A percentile compares a stretch with the other conserved stretches of the same genome.
Evolutionary conservation across 1,140 invertebrate species (phyloP).

Genomic region (Lasioglossum albipes): DNA sequence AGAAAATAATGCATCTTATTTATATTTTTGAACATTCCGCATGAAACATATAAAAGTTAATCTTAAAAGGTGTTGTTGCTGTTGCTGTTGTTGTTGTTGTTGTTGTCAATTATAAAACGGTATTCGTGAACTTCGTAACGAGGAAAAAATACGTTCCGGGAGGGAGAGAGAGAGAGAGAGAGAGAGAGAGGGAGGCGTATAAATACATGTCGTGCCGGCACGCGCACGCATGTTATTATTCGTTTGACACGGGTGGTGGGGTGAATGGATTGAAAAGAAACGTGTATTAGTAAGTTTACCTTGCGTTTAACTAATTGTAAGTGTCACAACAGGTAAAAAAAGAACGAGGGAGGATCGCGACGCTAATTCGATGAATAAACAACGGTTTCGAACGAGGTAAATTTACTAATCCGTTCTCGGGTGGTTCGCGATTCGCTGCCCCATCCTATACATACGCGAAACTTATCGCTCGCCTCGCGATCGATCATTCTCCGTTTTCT

Average conservation of each 20-base stretch:
- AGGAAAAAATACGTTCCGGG: slow-evolving; percentile 32
- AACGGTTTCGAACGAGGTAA: slow-evolving; percentile 23
- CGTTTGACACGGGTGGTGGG: not conserved
- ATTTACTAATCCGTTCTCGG: slow-evolving; percentile 38
- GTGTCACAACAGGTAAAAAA: slow-evolving; percentile 1
- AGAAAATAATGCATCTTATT: slow-evolving; percentile 51
- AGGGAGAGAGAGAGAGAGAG: too few species aligned
- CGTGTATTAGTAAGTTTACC: slow-evolving; percentile 35
- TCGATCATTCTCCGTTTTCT: not conserved
- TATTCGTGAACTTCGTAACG: slow-evolving; percentile 35
- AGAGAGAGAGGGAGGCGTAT: too few species aligned
- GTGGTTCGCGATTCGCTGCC: not conserved
- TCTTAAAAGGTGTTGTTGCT: slow-evolving; percentile 31
- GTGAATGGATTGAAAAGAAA: not conserved
- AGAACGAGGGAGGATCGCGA: not conserved
- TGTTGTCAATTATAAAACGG: slow-evolving; percentile 47
- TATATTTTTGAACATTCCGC: slow-evolving; percentile 54
- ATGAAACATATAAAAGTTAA: slow-evolving; percentile 55
- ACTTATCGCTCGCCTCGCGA: not conserved
- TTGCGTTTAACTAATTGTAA: not conserved
- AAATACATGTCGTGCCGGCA: not conserved
- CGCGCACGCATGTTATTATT: not conserved
- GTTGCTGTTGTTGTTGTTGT: too few species aligned
- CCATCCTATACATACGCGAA: not conserved
- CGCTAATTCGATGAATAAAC: slow-evolving; percentile 3